These are phyloP conservation scores for Coilia nasus DNA, from an alignment of 2,797 vertebrate genomes.

Conservation along the genomic window DNA sequence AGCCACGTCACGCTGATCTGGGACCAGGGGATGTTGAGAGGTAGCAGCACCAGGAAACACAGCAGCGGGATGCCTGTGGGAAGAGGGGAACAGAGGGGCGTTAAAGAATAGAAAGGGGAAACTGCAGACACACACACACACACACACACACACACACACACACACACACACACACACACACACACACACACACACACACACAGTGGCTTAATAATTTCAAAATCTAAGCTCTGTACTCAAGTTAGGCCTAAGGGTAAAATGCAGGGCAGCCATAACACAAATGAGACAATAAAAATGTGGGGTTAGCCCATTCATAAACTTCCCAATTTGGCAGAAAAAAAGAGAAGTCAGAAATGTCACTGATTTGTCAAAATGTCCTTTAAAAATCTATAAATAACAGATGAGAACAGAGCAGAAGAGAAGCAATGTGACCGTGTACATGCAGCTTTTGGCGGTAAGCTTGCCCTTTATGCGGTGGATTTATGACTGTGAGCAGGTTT, in stretches of 20 bases:
- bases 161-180: too few species aligned
- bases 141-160: too few species aligned
- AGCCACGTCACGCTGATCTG: constrained; percentile 89
- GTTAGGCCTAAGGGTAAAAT: too few species aligned
- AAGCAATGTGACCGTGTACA: not conserved
- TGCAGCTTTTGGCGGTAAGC: not conserved
- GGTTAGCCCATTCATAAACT: too few species aligned
- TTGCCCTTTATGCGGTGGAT: not conserved
- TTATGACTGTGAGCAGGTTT: not conserved
- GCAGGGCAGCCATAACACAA: too few species aligned
- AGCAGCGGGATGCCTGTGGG: constrained; percentile 81
- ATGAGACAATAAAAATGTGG: too few species aligned
- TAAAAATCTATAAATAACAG: not conserved
- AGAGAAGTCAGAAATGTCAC: not conserved
- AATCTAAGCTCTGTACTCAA: too few species aligned
- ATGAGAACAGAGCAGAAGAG: not conserved
- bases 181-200: not conserved
- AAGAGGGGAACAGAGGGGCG: not conserved
- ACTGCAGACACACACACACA: not conserved
- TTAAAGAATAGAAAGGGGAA: too few species aligned
- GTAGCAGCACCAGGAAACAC: constrained; percentile 88
- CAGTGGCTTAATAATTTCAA: too few species aligned
- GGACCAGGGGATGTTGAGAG: constrained; percentile 88
- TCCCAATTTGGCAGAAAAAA: too few species aligned
- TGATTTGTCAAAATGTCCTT: not conserved